A percentile compares a stretch with the other conserved stretches of the same genome.
These are phyloP conservation scores for Drosophila ustulata DNA, from an alignment of 2,888 invertebrate genomes.

Conservation along the genomic window DNA sequence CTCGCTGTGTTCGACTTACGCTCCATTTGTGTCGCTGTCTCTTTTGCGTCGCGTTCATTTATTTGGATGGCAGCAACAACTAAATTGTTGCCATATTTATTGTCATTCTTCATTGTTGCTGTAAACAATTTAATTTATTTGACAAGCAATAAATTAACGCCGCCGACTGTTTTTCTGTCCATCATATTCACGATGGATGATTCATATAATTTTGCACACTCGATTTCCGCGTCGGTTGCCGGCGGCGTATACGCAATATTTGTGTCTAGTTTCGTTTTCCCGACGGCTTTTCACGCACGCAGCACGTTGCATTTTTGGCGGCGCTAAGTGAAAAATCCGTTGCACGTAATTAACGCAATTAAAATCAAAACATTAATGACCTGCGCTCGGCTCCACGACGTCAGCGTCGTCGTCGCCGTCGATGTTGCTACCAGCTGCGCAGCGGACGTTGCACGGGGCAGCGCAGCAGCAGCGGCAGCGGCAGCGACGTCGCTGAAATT, in stretches of 20 bases:
- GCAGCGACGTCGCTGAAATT: slow-evolving; percentile 9
- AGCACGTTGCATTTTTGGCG: slow-evolving; percentile 35
- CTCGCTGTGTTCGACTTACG: slow-evolving; percentile 9
- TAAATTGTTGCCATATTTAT: slow-evolving; percentile 35
- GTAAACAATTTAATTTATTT: slow-evolving; percentile 67
- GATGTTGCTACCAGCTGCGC: slow-evolving; percentile 3
- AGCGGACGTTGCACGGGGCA: background rate
- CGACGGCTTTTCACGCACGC: slow-evolving; percentile 44
- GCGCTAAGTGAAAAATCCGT: slow-evolving; percentile 81
- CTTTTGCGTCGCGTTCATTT: slow-evolving; percentile 10
- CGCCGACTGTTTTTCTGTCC: slow-evolving; percentile 32
- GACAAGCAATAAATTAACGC: slow-evolving; percentile 66
- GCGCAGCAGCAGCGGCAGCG: slow-evolving; percentile 7
- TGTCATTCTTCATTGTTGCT: slow-evolving; percentile 9
- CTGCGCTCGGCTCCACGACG: slow-evolving; percentile 67
- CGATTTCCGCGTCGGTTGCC: background rate
- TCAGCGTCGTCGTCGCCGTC: slow-evolving; percentile 22
- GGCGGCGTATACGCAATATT: slow-evolving; percentile 35
- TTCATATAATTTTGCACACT: background rate
- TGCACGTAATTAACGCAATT: slow-evolving; percentile 84
- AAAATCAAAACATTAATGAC: slow-evolving; percentile 85
- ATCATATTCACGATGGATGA: slow-evolving; percentile 13
- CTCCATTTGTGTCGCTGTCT: slow-evolving; percentile 7
- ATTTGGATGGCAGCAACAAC: slow-evolving; percentile 15
- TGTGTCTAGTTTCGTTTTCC: slow-evolving; percentile 18